Conservation (phyloP, 2,888 invertebrate species). For the Epistrophe grossulariae region DNA sequence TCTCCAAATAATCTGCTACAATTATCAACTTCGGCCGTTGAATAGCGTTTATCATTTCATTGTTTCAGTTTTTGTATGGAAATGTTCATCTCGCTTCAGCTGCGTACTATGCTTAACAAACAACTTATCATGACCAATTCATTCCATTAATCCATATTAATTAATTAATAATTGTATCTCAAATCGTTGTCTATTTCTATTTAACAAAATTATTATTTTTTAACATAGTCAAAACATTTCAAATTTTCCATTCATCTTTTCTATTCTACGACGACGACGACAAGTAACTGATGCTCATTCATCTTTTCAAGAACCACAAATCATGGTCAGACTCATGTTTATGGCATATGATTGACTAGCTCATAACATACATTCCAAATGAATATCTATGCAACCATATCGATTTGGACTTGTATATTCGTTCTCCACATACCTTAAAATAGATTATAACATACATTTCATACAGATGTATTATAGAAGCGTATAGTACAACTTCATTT, state of each 20-base stretch:
- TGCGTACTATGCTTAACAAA: too few relatives aligned
- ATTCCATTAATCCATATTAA: too few relatives aligned
- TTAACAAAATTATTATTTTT: slow-evolving; percentile 14
- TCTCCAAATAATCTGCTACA: too few relatives aligned
- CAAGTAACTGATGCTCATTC: slow-evolving; percentile 23
- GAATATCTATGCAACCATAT: slow-evolving; percentile 22
- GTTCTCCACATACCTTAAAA: not conserved
- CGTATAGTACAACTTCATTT: slow-evolving; percentile 3
- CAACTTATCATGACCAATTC: too few relatives aligned
- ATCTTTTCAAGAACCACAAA: slow-evolving; percentile 45
- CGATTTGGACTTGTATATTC: slow-evolving; percentile 3
- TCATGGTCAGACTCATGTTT: slow-evolving; percentile 32
- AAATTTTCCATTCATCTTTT: slow-evolving; percentile 34
- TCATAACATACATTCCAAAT: slow-evolving; percentile 25
- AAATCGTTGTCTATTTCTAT: not conserved
- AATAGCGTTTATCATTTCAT: too few relatives aligned
- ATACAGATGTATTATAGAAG: not conserved
- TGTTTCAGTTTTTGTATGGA: too few relatives aligned
- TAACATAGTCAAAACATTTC: slow-evolving; percentile 51
- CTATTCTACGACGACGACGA: too few relatives aligned
- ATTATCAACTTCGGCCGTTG: too few relatives aligned
- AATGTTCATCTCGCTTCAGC: too few relatives aligned
- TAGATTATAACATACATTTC: not conserved
- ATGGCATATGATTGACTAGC: slow-evolving; percentile 53
- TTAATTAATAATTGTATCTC: too few relatives aligned